Evolutionary conservation across 2,888 invertebrate genomes (phyloP).

Genomic region (Dinocampus coccinellae): DNA sequence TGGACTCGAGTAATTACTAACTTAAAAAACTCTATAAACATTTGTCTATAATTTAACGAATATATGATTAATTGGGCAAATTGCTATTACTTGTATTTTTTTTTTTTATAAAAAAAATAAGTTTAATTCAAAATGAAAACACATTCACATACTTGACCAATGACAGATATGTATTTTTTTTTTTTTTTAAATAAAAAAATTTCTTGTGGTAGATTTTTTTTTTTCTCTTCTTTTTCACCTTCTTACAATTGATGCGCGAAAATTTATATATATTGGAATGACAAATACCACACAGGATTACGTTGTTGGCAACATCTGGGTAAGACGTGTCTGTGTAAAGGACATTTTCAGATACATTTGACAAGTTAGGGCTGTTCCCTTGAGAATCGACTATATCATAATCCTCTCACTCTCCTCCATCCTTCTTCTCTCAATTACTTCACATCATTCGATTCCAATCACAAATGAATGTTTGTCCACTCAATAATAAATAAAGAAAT

Average conservation of each 20-base stretch:
- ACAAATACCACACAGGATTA: not conserved
- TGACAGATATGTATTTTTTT: too few relatives aligned
- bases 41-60: not conserved
- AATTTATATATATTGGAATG: not conserved
- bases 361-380: not conserved
- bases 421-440: not conserved
- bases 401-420: not conserved
- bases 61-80: conserved; percentile 10
- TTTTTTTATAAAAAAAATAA: not conserved
- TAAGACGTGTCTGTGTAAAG: not conserved
- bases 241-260: not conserved
- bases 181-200: not conserved
- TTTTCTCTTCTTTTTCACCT: not conserved
- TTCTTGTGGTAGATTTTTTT: not conserved
- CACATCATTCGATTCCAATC: not conserved
- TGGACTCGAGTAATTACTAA: conserved; percentile 1
- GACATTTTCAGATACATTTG: conserved; percentile 17
- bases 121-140: not conserved
- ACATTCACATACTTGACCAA: too few relatives aligned
- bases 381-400: not conserved
- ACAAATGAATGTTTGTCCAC: not conserved
- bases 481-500: not conserved
- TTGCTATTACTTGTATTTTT: not conserved
- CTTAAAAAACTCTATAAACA: not conserved
- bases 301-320: not conserved